These are phyloP conservation scores for Mythimna ferrago DNA, from an alignment of 2,888 invertebrate genomes.

Conservation along the genomic window DNA sequence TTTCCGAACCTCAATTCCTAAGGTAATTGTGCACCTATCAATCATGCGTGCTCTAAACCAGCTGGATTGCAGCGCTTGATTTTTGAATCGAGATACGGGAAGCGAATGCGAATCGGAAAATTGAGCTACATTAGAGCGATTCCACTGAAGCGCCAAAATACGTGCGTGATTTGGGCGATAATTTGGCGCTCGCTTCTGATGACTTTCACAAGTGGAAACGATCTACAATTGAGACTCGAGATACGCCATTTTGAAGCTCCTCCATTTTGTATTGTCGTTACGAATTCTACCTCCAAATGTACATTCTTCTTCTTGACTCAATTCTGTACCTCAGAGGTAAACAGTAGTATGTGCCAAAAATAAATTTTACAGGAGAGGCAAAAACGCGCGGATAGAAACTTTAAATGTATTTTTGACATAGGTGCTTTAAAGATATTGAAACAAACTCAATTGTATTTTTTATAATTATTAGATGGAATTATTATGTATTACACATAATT, in stretches of 20 bases:
- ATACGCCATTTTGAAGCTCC: slow-evolving; percentile 31
- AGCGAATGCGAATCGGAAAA: slow-evolving; percentile 35
- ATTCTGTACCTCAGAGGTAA: too few relatives aligned
- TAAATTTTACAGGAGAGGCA: too few relatives aligned
- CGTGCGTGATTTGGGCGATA: slow-evolving; percentile 45
- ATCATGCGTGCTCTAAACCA: slow-evolving; percentile 49
- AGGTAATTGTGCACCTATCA: slow-evolving; percentile 48
- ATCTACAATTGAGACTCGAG: slow-evolving; percentile 23
- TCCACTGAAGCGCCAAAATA: slow-evolving; percentile 34
- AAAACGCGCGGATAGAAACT: too few relatives aligned
- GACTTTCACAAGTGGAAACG: slow-evolving; percentile 45
- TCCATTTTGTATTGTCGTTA: slow-evolving; percentile 12
- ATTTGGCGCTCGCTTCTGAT: slow-evolving; percentile 38
- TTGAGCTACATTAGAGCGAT: slow-evolving; percentile 46
- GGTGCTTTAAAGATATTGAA: too few relatives aligned
- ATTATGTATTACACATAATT: too few relatives aligned
- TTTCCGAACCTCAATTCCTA: slow-evolving; percentile 27
- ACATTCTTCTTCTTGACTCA: not conserved
- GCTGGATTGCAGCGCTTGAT: slow-evolving; percentile 38
- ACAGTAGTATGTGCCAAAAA: too few relatives aligned
- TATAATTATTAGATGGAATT: too few relatives aligned
- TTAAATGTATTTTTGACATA: too few relatives aligned
- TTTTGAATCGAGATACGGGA: slow-evolving; percentile 43
- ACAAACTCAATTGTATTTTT: too few relatives aligned
- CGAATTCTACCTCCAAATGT: slow-evolving; percentile 2